Evolutionary conservation across 2,888 invertebrate genomes (phyloP).

Genomic region (Philereme vetulata): DNA sequence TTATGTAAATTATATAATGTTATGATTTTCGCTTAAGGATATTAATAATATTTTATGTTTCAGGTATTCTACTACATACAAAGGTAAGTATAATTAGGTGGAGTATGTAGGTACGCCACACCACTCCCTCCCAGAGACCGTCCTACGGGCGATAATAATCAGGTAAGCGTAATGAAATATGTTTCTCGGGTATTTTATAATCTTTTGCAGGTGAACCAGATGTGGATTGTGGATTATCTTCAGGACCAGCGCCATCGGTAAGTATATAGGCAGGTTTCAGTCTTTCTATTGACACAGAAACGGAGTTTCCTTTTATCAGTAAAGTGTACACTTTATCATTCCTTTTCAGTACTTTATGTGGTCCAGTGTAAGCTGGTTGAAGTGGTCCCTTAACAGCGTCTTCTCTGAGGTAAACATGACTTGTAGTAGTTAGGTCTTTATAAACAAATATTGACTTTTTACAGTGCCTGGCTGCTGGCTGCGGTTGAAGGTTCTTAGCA

Average conservation of each 20-base stretch:
- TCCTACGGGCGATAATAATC: constrained; percentile 7
- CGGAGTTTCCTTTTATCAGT: not conserved
- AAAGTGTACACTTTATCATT: constrained; percentile 3
- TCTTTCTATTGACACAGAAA: constrained; percentile 10
- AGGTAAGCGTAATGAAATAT: not conserved
- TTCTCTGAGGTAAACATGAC: constrained; percentile 41
- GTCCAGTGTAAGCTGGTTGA: constrained; percentile 43
- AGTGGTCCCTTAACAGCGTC: constrained; percentile 37
- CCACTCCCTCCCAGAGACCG: constrained; percentile 8
- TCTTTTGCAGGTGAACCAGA: not conserved
- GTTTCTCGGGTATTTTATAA: not conserved
- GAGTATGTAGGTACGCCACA: not conserved
- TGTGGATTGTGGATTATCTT: not conserved
- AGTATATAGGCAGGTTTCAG: constrained; percentile 17
- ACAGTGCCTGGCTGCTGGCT: constrained; percentile 34
- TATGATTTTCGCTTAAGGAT: too few relatives aligned
- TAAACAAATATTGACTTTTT: constrained; percentile 35
- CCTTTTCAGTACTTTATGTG: constrained; percentile 15
- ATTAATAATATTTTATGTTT: too few relatives aligned
- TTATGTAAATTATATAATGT: too few relatives aligned
- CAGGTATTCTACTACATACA: too few relatives aligned
- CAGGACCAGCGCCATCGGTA: not conserved
- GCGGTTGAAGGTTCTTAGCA: constrained; percentile 28
- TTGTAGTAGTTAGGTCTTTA: constrained; percentile 37
- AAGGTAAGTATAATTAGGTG: too few relatives aligned